Base-by-base conservation (phyloP, 2,888 invertebrate species). In the Tanytarsus gracilentus region DNA sequence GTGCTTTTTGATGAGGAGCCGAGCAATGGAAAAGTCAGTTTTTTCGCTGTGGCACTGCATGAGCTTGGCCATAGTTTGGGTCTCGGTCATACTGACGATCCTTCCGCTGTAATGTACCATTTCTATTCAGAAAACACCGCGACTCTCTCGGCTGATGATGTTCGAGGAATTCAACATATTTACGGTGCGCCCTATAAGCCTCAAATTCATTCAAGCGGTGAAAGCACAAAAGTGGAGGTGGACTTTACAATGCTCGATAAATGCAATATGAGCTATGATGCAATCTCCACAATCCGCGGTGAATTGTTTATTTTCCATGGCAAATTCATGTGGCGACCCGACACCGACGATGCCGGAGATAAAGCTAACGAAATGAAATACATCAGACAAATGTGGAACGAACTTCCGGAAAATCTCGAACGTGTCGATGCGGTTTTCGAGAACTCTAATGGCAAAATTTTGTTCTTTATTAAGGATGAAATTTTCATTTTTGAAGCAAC, bases 361-460 rank as follows among this genome's bases (percentile, higher is more conserved):
- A 89, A 89, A 6, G 75, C 85, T 6, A 78, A 85, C 65, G 73
- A 77, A 23, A 86, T 86, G 23, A 83, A 87, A 70, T n/a, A n/a
- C n/a, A 92, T 92, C 64, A 79, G 77, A 11, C 79, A 86, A 58
- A 84, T 96, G 75, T 98, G 95, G 88, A 76, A 79, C 61, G 80
- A 79, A 21, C 76, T 97, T 27, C 95, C 96, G 0, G 71, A 73
- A 49, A 78, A 87, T 67, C 77, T 92, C n/a, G 85, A 85, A 8
- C 86, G 85, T 66, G 83, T 98, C 16, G 97, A 98, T 71, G 96
- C 97, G 0, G 91, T 94, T 11, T 96, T 94, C 72, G 95, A 97
- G 73, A 80, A 91, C 65, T 81, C 82, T 1, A 88, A 92, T 68
- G 81, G 81, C 63, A 86, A 88, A 69, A 94, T 97, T 64, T 86